Evolutionary conservation across 2,888 invertebrate species (phyloP).

Genomic region (Loripinus fragilis): DNA sequence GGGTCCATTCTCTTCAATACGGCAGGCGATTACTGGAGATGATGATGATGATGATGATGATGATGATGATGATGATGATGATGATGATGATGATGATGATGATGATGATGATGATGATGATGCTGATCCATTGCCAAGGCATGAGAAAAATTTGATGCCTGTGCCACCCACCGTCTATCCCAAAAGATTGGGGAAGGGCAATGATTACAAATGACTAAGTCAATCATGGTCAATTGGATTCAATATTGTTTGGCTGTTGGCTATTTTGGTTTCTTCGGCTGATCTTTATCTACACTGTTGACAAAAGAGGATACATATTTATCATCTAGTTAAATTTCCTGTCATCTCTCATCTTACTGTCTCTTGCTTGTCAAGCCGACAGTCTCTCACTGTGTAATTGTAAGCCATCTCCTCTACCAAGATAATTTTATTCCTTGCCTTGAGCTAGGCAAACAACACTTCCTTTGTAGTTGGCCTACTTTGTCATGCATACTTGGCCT

Average conservation of each 20-base stretch:
- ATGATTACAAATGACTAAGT: too few relatives aligned
- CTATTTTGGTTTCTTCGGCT: too few relatives aligned
- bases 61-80: constrained; percentile 1
- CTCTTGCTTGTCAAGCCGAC: too few relatives aligned
- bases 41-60: neutral
- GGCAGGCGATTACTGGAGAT: too few relatives aligned
- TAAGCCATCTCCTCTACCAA: neutral
- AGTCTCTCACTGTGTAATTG: constrained; percentile 11
- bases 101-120: neutral
- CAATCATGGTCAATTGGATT: too few relatives aligned
- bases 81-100: constrained; percentile 1
- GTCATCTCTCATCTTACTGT: too few relatives aligned
- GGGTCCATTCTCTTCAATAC: neutral
- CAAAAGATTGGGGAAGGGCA: too few relatives aligned
- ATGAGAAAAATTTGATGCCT: neutral
- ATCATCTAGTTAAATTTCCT: too few relatives aligned
- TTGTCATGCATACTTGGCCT: constrained; percentile 2
- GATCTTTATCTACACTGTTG: too few relatives aligned
- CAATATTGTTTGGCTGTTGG: too few relatives aligned
- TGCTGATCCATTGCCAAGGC: neutral
- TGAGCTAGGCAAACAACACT: constrained; percentile 16
- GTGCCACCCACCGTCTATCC: too few relatives aligned
- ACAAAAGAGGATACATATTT: too few relatives aligned
- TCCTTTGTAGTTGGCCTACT: constrained; percentile 8
- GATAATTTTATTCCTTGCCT: constrained; percentile 13